Percentiles rank a stretch among this genome's conserved stretches.
These are phyloP conservation scores for Dryoscopus gambensis DNA, from an alignment of 2,113 vertebrate species.

Conservation along the genomic window DNA sequence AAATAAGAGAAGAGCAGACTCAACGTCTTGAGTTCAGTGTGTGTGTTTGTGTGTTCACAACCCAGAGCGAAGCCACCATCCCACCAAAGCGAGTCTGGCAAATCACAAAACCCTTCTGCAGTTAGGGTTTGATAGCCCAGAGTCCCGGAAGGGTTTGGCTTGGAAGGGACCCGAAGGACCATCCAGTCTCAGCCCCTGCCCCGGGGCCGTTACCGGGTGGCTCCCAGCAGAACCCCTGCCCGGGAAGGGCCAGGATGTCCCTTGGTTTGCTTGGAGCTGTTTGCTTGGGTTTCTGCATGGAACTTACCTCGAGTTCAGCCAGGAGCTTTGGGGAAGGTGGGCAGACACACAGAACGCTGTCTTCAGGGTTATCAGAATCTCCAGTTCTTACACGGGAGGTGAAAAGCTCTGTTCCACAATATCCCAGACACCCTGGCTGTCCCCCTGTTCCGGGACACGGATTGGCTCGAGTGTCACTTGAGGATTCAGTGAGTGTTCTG, in stretches of 20 bases:
- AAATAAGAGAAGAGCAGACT: neutral
- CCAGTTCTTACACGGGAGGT: neutral
- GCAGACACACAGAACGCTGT: neutral
- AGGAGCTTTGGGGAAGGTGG: neutral
- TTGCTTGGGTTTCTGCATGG: neutral
- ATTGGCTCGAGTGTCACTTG: neutral
- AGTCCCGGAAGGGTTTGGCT: neutral
- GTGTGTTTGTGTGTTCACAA: neutral
- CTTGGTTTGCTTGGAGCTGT: neutral
- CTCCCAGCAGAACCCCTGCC: neutral
- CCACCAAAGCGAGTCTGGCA: fast-evolving
- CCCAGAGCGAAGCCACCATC: neutral
- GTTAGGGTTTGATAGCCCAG: fast-evolving
- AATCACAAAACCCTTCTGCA: neutral
- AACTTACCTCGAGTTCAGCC: fast-evolving
- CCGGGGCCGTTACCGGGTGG: fast-evolving
- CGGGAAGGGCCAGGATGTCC: fast-evolving
- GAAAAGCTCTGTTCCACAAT: neutral
- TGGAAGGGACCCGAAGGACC: too few relatives aligned
- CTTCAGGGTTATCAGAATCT: neutral
- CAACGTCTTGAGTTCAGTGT: neutral
- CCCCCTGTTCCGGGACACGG: fast-evolving
- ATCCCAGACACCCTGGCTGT: neutral
- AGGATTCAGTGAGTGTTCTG: neutral
- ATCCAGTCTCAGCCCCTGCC: neutral